A percentile compares a stretch with the other conserved stretches of the same genome.
Evolutionary conservation across 2,797 vertebrate species (phyloP).

Genomic region (Pseudocheirus occidentalis): DNA sequence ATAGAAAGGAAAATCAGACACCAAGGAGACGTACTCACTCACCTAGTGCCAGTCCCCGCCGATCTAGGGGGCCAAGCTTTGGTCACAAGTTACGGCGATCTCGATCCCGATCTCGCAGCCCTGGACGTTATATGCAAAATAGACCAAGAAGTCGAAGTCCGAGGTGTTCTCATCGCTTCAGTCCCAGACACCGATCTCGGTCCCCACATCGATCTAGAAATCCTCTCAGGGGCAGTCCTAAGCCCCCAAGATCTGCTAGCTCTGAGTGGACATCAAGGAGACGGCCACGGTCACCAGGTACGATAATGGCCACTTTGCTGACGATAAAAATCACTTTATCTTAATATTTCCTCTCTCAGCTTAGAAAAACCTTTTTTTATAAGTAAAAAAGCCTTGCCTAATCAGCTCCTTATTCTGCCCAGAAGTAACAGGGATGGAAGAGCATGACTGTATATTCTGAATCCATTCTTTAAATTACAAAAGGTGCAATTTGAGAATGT

Average conservation of each 20-base stretch:
- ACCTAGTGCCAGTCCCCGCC: conserved; percentile 81
- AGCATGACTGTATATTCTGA: background rate
- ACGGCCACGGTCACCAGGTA: conserved; percentile 81
- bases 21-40: conserved; percentile 82
- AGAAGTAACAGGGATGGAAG: background rate
- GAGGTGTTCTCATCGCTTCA: conserved; percentile 68
- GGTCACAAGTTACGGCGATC: conserved; percentile 77
- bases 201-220: conserved; percentile 78
- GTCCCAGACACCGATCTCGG: conserved; percentile 82
- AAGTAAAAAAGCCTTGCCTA: background rate
- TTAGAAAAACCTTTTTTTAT: background rate
- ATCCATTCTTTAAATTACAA: background rate
- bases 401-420: background rate
- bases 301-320: background rate
- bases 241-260: conserved; percentile 75
- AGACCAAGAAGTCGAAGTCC: conserved; percentile 84
- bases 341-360: background rate
- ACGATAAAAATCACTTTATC: conserved; percentile 26
- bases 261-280: conserved; percentile 68
- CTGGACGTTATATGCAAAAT: conserved; percentile 71
- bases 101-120: conserved; percentile 80
- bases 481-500: background rate
- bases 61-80: conserved; percentile 78
- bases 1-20: conserved; percentile 82
- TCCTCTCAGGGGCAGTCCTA: conserved; percentile 49